phyloP scores from a whole-genome alignment of 2,113 vertebrate species.

The Scopus umbretta region DNA sequence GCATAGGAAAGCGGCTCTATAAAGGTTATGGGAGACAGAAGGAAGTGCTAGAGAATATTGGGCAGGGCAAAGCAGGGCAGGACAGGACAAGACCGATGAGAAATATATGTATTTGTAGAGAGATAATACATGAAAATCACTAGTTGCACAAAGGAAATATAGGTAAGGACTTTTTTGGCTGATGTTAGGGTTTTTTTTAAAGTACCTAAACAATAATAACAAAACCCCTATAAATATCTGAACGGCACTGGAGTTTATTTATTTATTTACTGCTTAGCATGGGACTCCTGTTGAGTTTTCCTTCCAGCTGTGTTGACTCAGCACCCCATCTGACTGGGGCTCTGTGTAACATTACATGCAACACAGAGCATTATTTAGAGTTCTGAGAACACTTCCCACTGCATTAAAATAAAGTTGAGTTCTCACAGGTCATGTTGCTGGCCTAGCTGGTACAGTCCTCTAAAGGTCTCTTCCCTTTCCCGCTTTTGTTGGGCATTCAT shows the following conservation, averaged over 20 bases:
- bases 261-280: background rate
- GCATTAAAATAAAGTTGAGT: background rate
- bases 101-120: background rate
- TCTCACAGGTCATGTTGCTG: background rate
- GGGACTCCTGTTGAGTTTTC: background rate
- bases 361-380: background rate
- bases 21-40: background rate
- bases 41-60: background rate
- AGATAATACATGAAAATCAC: background rate
- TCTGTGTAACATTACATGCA: background rate
- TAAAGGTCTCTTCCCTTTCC: background rate
- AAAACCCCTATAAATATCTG: background rate
- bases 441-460: background rate
- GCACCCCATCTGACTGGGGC: background rate
- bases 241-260: accelerated
- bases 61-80: background rate
- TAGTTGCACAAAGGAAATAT: background rate
- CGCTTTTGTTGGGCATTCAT: background rate
- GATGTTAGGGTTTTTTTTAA: background rate
- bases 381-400: background rate
- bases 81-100: background rate
- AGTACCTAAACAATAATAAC: background rate
- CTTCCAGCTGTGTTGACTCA: background rate
- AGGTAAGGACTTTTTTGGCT: background rate
- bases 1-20: background rate